Base-by-base conservation (phyloP, 2,888 invertebrate species). In the Drosophila fungiperda region DNA sequence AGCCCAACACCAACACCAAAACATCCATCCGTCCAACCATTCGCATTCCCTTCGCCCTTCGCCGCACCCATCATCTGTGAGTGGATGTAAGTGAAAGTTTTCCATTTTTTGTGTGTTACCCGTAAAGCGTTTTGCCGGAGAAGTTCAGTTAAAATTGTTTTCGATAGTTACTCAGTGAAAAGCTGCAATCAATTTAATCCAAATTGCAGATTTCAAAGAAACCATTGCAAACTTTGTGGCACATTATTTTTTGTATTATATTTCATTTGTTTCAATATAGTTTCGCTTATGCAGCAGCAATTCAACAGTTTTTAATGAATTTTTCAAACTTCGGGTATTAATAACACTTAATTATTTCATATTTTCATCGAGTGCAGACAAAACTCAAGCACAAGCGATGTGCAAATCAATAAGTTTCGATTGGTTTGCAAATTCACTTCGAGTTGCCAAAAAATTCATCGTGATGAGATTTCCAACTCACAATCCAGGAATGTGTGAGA, bases 401-500 rank as follows among this genome's bases (percentile, higher is more conserved):
- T 15, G 36, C 4, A 54, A 38, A 36, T 54, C 33, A 15, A 53
- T 23, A n/a, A 17, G 11, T 29, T 55, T 55, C n/a, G 53, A 55
- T 59, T 54, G 49, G 45, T 29, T 29, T 11, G 20, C 29, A 40
- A 57, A 50, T 29, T 68, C n/a, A 9, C n/a, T 11, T 36, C 36
- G 23, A 23, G 36, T 23, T 20, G 15, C 11, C 5, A 6, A 7
- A 33, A 26, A 33, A 17, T 20, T 45, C 26, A 53, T 20, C 17
- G 20, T n/a, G 52, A 58, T 40, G 20, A 36, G 60, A 35, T 49
- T 61, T 53, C n/a, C 40, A 73, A 72, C 52, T 45, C 59, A 32
- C 52, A 32, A 32, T 36, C 9, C 3, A 73, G 55, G 63, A 66
- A 65, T 80, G 72, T 76, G 68, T 64, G 66, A 70, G 70, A 57